Evolutionary conservation across 2,797 vertebrate species (phyloP), one percentile per base, ranked within the genome.

Genomic region (Leptodactylus fallax): DNA sequence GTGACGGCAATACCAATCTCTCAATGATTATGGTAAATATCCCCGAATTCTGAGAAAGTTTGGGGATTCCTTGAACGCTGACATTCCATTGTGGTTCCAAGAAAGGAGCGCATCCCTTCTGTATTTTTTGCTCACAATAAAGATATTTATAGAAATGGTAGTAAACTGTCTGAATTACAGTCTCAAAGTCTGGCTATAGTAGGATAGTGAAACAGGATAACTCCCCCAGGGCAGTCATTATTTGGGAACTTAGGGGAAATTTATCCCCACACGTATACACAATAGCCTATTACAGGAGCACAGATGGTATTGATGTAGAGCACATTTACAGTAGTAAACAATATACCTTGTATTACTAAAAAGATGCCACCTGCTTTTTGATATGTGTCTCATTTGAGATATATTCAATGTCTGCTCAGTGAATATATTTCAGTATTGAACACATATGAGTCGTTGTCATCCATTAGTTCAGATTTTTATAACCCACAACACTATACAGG

Each of bases 221-320:
- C 51, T 58, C 77, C 77, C 77, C 2, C 10, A 58, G 77, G 76
- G 53, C 53, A 79, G 53, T 58, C 77, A 79, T 56, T 79, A 56
- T 79, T 69, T 25, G 53, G 53, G 55, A n/a, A 27, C 2, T 56
- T 56, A 56, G 13, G 17, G 23, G 23, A 79, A 56, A 58, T 27
- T 8, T 27, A 79, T 58, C 53, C 53, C 27, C 53, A 53, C 77
- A 56, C 53, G 58, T 56, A 79, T 12, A 79, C 7, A 79, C 53
- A 56, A 79, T 58, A 58, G 53, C 53, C 77, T 27, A 56, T 56
- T 79, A 79, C 53, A 56, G 51, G 23, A 36, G 7, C 53, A 79
- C 77, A 79, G 77, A 79, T 79, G 77, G 77, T 58, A 23, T 23
- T 25, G 74, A 21, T n/a, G 4, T 76, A 77, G 74, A 77, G 12